Base-by-base conservation (phyloP, 1,140 invertebrate species). In the Vanessa tameamea region DNA sequence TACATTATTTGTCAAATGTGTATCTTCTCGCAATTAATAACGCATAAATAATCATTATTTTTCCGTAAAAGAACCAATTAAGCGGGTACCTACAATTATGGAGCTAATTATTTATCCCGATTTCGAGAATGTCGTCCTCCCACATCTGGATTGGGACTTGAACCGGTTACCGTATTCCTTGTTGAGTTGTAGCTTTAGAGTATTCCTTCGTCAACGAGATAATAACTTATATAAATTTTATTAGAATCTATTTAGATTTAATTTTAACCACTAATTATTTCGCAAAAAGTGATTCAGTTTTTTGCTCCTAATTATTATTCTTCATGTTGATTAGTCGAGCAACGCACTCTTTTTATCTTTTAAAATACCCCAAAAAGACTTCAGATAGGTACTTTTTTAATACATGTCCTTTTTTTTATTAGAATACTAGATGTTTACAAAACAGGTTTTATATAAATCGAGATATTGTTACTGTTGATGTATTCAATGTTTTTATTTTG, bases 71-170 rank as follows among this genome's bases (percentile, higher is more conserved):
- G 57, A 15, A 37, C 31, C 57, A 55, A 73, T 63, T n/a, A 69
- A 74, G 67, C 77, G 15, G 70, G 81, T 78, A 55, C 69, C 65
- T 59, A 73, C 69, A 70, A 76, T 77, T 80, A 82, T 77, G 78
- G 67, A 63, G 64, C 53, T 78, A 77, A 80, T 80, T 71, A 79
- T 78, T 73, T 80, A 79, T 82, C 75, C 72, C 64, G 74, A 80
- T 87, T 86, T 87, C 78, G 75, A 85, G 82, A 87, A 84, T 82
- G 83, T 78, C 75, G 85, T 81, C 80, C 75, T 80, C 82, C 86
- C 85, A 87, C 83, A 78, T 75, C 59, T 51, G 72, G 47, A 69
- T 61, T 64, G 80, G 78, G 80, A 78, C 70, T 80, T 53, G 72
- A 81, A 88, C 87, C 85, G 81, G 87, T 87, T 80, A 73, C 66